phyloP scores from a whole-genome alignment of 2,797 vertebrate species.

The Sarcophilus harrisii region DNA sequence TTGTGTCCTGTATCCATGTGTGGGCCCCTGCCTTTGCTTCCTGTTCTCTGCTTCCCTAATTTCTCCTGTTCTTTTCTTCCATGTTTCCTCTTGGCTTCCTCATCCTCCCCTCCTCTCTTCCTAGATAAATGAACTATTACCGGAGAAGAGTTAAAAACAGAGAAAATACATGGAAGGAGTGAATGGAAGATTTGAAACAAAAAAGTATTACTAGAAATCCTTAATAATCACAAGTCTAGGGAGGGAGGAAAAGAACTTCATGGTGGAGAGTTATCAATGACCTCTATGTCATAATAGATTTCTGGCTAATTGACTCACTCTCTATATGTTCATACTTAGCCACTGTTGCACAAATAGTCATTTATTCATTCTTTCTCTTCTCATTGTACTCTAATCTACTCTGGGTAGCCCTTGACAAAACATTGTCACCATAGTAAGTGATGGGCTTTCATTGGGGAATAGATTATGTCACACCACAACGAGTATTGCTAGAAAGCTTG shows the following conservation, averaged over 20 bases:
- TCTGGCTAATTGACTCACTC: conserved; percentile 38
- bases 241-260: not conserved
- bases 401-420: conserved; percentile 56
- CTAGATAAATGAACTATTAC: not conserved
- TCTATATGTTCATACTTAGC: not conserved
- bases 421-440: not conserved
- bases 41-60: not conserved
- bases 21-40: not conserved
- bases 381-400: not conserved
- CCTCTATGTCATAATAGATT: conserved; percentile 2
- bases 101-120: not conserved
- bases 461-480: not conserved
- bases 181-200: not conserved
- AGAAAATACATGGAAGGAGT: not conserved
- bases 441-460: not conserved
- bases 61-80: not conserved
- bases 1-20: not conserved
- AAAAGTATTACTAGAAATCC: not conserved
- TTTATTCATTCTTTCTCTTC: conserved; percentile 25
- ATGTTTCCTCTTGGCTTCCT: not conserved
- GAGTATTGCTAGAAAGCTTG: not conserved
- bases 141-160: not conserved
- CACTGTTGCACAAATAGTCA: conserved; percentile 11
- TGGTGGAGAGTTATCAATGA: not conserved
- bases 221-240: not conserved